phyloP scores from a whole-genome alignment of 1,140 invertebrate genomes.

The Onthophagus taurus region DNA sequence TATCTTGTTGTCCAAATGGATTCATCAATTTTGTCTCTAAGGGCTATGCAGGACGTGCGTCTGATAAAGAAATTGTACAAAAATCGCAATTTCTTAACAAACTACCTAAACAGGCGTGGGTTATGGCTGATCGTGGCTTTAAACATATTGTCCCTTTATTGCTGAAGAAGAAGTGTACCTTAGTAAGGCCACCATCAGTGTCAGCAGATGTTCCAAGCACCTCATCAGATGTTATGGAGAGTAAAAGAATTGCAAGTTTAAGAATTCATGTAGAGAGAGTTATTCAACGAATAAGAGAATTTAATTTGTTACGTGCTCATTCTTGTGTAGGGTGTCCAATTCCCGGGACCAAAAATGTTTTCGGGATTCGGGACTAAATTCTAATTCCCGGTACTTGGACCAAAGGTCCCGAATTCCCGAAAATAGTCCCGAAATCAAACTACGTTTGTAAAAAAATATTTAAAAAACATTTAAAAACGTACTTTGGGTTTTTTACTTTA shows the following conservation, averaged over 20 bases:
- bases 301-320: conserved; percentile 34
- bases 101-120: neutral
- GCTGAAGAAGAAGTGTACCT: neutral
- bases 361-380: too few relatives aligned
- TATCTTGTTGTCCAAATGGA: conserved; percentile 23
- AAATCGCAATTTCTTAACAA: conserved; percentile 19
- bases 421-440: too few relatives aligned
- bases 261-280: conserved; percentile 37
- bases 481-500: too few relatives aligned
- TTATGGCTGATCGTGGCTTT: conserved; percentile 26
- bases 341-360: too few relatives aligned
- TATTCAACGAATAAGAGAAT: conserved; percentile 35
- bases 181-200: conserved; percentile 23
- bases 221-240: conserved; percentile 30
- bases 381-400: too few relatives aligned
- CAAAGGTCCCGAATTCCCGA: too few relatives aligned
- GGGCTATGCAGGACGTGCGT: conserved; percentile 22
- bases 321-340: too few relatives aligned
- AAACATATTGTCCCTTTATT: conserved; percentile 10
- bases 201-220: conserved; percentile 14
- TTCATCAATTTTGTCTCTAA: conserved; percentile 26
- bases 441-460: too few relatives aligned
- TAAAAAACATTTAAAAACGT: too few relatives aligned
- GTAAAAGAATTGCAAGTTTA: conserved; percentile 37
- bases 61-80: conserved; percentile 21